These are phyloP conservation scores for Ondatra zibethicus DNA, from an alignment of 2,113 vertebrate genomes.

Conservation along the genomic window DNA sequence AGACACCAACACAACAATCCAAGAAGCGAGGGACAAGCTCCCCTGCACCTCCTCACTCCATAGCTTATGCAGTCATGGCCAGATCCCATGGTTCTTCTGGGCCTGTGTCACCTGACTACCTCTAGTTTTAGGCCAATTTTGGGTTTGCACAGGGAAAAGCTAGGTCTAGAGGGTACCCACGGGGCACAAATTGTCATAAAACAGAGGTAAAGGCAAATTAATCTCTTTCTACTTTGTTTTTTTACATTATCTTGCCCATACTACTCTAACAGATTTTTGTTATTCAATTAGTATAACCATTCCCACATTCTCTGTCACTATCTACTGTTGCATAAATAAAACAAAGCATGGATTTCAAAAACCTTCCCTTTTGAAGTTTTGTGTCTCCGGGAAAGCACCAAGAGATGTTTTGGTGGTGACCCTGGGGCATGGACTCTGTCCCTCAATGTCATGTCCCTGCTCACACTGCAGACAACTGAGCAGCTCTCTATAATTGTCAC, in stretches of 20 bases:
- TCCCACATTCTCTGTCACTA: background rate
- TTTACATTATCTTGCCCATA: background rate
- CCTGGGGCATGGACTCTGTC: background rate
- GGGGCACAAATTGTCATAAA: conserved; percentile 9
- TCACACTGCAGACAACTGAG: background rate
- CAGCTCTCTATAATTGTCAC: background rate
- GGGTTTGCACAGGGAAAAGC: background rate
- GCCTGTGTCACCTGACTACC: background rate
- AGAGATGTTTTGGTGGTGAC: background rate
- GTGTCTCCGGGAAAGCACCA: background rate
- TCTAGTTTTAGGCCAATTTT: background rate
- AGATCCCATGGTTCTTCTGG: background rate
- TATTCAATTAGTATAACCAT: background rate
- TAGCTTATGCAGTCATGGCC: background rate
- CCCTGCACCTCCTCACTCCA: background rate
- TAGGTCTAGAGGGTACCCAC: background rate
- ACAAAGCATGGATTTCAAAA: background rate
- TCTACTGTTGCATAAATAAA: background rate
- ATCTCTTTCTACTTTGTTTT: background rate
- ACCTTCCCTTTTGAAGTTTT: background rate
- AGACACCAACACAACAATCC: background rate
- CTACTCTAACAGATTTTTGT: background rate
- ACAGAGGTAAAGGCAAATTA: background rate
- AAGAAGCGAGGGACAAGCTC: no score
- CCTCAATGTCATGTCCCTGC: no score